A percentile compares a stretch with the other conserved stretches of the same genome.
Conservation (phyloP, 2,797 vertebrate species). For the Argyrosomus regius region DNA sequence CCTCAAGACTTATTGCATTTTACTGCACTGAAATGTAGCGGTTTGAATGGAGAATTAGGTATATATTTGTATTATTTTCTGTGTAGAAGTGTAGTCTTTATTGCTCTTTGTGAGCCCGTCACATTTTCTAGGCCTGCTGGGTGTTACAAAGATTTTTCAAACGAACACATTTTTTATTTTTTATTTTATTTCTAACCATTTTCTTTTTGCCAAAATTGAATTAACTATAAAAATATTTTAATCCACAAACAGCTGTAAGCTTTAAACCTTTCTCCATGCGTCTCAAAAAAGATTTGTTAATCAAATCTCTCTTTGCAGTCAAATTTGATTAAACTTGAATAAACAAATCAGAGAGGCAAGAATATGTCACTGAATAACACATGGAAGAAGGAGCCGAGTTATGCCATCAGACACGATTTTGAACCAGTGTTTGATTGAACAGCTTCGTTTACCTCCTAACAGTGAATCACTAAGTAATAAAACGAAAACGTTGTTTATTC, state of each 20-base stretch:
- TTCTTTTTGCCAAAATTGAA: background rate
- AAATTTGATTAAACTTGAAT: background rate
- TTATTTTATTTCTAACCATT: too few relatives aligned
- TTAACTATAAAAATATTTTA: background rate
- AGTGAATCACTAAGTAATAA: background rate
- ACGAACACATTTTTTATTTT: background rate
- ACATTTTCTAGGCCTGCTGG: background rate
- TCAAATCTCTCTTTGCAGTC: background rate
- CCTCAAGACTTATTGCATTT: background rate
- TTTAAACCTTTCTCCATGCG: background rate
- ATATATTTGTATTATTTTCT: background rate
- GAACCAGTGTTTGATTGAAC: background rate
- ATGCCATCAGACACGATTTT: too few relatives aligned
- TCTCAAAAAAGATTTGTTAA: background rate
- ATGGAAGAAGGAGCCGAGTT: background rate
- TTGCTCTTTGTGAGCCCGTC: background rate
- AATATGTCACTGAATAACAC: background rate
- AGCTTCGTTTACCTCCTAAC: background rate
- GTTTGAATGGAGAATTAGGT: background rate
- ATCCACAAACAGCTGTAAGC: background rate
- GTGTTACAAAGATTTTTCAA: background rate
- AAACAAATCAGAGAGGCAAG: background rate
- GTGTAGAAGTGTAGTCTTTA: too few relatives aligned
- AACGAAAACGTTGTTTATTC: background rate
- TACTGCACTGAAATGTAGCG: background rate